phyloP scores from a whole-genome alignment of 2,888 invertebrate species.

The Ochlodes sylvanus region DNA sequence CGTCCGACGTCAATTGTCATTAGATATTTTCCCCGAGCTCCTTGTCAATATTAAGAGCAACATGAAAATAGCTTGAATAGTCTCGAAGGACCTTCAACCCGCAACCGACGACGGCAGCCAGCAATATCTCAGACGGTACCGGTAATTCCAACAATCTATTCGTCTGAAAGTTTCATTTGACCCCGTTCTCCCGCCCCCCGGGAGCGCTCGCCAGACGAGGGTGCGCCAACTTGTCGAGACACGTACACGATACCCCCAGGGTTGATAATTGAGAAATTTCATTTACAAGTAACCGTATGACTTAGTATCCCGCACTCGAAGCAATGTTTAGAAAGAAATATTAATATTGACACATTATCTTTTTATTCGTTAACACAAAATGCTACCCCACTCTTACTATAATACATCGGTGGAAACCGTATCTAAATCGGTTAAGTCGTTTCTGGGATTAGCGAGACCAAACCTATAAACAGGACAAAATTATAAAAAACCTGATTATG shows the following conservation, averaged over 20 bases:
- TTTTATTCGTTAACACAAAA: too few species aligned
- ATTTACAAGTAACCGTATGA: constrained; percentile 1
- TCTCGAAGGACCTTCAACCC: constrained; percentile 44
- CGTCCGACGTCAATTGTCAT: too few species aligned
- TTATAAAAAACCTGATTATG: too few species aligned
- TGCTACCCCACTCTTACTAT: too few species aligned
- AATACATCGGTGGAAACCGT: too few species aligned
- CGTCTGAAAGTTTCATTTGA: constrained; percentile 69
- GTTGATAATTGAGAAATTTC: constrained; percentile 22
- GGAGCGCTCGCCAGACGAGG: constrained; percentile 46
- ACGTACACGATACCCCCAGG: constrained; percentile 27
- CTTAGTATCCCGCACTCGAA: too few species aligned
- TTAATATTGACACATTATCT: too few species aligned
- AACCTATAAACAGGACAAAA: too few species aligned
- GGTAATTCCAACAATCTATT: constrained; percentile 52
- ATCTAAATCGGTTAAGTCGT: too few species aligned
- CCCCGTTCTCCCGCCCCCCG: constrained; percentile 56
- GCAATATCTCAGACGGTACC: constrained; percentile 53
- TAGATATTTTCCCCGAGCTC: too few species aligned
- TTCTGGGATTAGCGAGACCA: too few species aligned
- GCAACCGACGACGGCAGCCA: constrained; percentile 50
- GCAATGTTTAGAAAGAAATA: too few species aligned
- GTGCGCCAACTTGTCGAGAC: constrained; percentile 43
- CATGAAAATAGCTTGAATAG: constrained; percentile 41
- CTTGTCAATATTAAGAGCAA: neutral